A percentile compares a stretch with the other conserved stretches of the same genome.
phyloP scores from a whole-genome alignment of 1,140 invertebrate genomes.

The Zaprionus tsacasi region DNA sequence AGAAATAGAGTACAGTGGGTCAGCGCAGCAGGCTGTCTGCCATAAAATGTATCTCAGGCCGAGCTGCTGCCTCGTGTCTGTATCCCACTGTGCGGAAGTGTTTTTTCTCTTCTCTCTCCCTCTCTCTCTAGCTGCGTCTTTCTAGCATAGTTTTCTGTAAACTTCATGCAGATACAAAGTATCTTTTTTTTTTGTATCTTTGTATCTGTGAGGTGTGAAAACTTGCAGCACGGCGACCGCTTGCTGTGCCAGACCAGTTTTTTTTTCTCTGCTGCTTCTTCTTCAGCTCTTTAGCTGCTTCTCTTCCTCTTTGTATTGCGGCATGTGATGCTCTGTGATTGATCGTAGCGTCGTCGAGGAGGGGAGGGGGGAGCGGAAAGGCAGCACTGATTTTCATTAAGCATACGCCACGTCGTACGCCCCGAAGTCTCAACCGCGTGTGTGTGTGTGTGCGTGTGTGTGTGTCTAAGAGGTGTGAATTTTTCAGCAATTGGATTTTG shows the following conservation, averaged over 20 bases:
- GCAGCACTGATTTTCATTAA: constrained; percentile 43
- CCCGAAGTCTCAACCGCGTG: background rate
- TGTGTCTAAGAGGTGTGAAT: constrained; percentile 58
- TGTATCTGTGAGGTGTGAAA: constrained; percentile 39
- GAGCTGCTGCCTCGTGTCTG: constrained; percentile 7
- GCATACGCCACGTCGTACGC: constrained; percentile 59
- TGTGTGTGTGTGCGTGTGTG: no score
- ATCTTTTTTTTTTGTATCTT: background rate
- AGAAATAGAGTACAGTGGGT: background rate
- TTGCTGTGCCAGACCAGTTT: constrained; percentile 10
- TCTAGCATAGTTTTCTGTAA: background rate
- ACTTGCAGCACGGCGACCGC: constrained; percentile 24
- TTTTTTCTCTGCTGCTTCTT: background rate
- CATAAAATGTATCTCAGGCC: background rate
- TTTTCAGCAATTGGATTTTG: constrained; percentile 66
- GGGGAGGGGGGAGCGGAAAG: no score
- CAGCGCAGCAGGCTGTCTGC: background rate
- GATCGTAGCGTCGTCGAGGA: constrained; percentile 5
- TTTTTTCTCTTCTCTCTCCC: background rate
- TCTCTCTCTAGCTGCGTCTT: background rate
- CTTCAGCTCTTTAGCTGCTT: background rate
- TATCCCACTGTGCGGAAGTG: constrained; percentile 40
- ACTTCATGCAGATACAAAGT: constrained; percentile 9
- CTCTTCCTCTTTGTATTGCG: background rate
- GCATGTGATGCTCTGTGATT: constrained; percentile 35